Base-by-base conservation (phyloP, 2,888 invertebrate species). In the Podabrus alpinus region DNA sequence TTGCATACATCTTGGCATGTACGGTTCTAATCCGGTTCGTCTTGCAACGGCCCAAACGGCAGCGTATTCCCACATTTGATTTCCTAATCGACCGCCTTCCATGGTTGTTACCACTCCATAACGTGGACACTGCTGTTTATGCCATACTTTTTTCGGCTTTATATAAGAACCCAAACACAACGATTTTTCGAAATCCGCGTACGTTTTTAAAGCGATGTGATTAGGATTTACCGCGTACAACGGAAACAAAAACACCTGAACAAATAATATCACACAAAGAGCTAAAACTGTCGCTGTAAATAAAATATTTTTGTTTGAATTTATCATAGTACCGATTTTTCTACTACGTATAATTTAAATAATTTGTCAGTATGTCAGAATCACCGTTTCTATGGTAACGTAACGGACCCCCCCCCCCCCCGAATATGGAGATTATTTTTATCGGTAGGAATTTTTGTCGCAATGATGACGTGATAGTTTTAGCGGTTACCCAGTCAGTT, bases 191-290 rank as follows among this genome's bases (percentile, higher is more conserved):
- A 90, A 89, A 69, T 89, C 88, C 72, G 88, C 87, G 77, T 89
- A 88, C 69, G 89, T 89, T 74, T 87, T 87, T 69, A 87, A 85
- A 70, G 86, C 85, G 68, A 85, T 86, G 77, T 88, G 87, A 76
- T 86, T 86, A 66, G 84, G 81, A 72, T 82, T 81, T 25, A 86
- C 82, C 68, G 87, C 87, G 85, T 90, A 90, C 85, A 91, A 86
- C 69, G 90, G 91, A 85, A 91, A 91, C 71, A 90, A 86, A 86
- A 90, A 91, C 80, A 90, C 87, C 85, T 91, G 91, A 82, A 91
- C 90, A 82, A 89, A 88, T 77, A 89, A 88, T 81, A 90, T 90
- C 80, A 90, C 89, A 84, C 89, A 89, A 82, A 90, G 85, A 75
- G 90, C 90, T 79, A 91, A 88, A 79, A 90, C 87, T 81, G 90